Conservation (phyloP, 2,888 invertebrate species). For the Andrena camellia region DNA sequence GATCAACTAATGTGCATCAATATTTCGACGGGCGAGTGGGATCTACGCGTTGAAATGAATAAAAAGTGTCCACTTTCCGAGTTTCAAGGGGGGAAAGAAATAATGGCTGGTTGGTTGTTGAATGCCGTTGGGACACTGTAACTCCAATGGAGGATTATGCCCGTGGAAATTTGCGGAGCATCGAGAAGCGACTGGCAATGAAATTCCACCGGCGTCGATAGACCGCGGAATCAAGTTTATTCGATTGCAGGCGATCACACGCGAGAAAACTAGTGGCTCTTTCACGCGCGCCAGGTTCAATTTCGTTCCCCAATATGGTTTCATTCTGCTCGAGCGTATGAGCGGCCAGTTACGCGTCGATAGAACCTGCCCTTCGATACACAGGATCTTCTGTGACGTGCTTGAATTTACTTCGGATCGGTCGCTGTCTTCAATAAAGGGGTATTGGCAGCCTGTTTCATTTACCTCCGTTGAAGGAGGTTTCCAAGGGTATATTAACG, state of each 20-base stretch:
- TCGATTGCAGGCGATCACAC: neutral
- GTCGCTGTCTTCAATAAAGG: no score
- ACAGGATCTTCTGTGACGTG: neutral
- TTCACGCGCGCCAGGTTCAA: neutral
- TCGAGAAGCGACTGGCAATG: neutral
- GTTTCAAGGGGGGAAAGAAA: no score
- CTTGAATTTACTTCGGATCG: neutral
- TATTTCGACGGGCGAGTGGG: neutral
- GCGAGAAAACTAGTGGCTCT: neutral
- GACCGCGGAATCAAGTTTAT: neutral
- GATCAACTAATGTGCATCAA: neutral
- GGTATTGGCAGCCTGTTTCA: no score
- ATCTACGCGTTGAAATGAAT: no score
- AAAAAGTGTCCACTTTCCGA: no score
- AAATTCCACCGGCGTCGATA: neutral
- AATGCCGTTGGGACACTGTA: neutral
- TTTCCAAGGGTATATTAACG: no score
- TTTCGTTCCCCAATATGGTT: neutral
- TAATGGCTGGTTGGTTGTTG: no score
- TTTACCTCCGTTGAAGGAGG: no score
- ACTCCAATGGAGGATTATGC: neutral
- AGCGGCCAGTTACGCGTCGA: neutral
- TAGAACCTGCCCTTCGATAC: neutral
- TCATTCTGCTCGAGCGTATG: neutral
- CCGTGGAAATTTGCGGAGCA: neutral